phyloP scores from a whole-genome alignment of 2,888 invertebrate genomes.

The Anticlea derivata region DNA sequence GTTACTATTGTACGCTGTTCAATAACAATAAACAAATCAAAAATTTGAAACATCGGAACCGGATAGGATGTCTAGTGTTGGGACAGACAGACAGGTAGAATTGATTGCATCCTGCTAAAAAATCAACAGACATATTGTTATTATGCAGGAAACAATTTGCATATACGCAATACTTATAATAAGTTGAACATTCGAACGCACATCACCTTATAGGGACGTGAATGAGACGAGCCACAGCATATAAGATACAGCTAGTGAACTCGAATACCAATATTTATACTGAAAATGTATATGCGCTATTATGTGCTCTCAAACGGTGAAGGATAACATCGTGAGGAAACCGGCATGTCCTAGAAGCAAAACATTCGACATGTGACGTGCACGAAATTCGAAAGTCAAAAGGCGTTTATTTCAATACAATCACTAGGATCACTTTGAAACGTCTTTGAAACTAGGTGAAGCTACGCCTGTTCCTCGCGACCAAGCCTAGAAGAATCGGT shows the following conservation, averaged over 20 bases:
- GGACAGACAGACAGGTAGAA: constrained; percentile 3
- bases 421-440: too few relatives aligned
- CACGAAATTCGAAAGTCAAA: too few relatives aligned
- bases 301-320: too few relatives aligned
- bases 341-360: too few relatives aligned
- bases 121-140: constrained; percentile 13
- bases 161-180: constrained; percentile 6
- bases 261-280: background rate
- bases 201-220: constrained; percentile 12
- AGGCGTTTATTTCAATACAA: too few relatives aligned
- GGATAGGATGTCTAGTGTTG: constrained; percentile 3
- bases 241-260: background rate
- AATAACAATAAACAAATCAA: too few relatives aligned
- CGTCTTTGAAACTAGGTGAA: too few relatives aligned
- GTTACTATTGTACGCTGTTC: background rate
- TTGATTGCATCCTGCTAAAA: constrained; percentile 16
- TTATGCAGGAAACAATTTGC: constrained; percentile 30
- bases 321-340: too few relatives aligned
- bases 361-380: too few relatives aligned
- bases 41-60: background rate
- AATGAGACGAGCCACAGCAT: constrained; percentile 8
- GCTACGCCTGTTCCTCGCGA: too few relatives aligned
- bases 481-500: too few relatives aligned
- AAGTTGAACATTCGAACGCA: constrained; percentile 11
- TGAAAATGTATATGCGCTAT: too few relatives aligned